A percentile compares a stretch with the other conserved stretches of the same genome.
Evolutionary conservation across 2,113 vertebrate species (phyloP).

Genomic region (Pogonocichla stellata): DNA sequence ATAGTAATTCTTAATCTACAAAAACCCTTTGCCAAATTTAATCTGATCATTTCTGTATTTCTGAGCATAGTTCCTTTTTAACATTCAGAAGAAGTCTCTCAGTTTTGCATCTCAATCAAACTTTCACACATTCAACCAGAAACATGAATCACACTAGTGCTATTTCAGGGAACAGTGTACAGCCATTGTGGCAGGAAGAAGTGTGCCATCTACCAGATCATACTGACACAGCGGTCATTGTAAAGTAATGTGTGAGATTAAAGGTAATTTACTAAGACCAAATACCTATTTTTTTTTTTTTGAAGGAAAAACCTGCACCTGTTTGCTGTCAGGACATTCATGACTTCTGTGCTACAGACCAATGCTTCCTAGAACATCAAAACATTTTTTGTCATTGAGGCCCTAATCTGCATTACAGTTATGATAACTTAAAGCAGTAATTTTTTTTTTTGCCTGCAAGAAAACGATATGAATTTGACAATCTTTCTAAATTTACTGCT

Average conservation of each 20-base stretch:
- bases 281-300: neutral
- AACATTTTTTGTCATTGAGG: neutral
- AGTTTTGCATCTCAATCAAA: slow-evolving; percentile 52
- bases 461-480: neutral
- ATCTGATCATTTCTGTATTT: neutral
- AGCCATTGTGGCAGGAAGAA: neutral
- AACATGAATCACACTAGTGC: slow-evolving; percentile 48
- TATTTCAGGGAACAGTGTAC: slow-evolving; percentile 20
- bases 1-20: neutral
- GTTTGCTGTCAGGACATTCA: neutral
- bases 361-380: neutral
- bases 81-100: slow-evolving; percentile 18
- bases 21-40: neutral
- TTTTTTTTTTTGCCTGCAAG: neutral
- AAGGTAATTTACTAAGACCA: neutral
- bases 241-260: neutral
- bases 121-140: slow-evolving; percentile 50
- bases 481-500: neutral
- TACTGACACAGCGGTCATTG: neutral
- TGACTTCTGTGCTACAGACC: neutral
- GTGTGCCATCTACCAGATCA: neutral
- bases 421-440: neutral
- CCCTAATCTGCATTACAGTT: neutral
- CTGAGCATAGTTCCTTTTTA: slow-evolving; percentile 5
- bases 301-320: neutral